phyloP scores from a whole-genome alignment of 2,113 vertebrate genomes.

The Cacatua alba region DNA sequence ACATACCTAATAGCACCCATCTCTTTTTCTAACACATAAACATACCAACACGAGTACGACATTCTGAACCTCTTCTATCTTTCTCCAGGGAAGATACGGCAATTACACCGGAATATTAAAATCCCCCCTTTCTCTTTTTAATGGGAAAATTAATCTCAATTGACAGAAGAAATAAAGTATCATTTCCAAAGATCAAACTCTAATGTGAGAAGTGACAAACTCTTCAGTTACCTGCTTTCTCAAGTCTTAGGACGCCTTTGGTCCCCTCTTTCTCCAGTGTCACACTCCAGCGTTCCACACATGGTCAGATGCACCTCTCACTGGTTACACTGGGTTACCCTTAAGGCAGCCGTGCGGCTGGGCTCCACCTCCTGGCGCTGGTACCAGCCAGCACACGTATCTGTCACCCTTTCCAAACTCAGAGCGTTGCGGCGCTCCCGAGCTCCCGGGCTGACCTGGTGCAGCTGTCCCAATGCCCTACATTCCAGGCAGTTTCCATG shows the following conservation, averaged over 20 bases:
- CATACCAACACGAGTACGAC: neutral
- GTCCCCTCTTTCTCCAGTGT: neutral
- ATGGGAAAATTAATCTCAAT: neutral
- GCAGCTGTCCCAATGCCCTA: constrained; percentile 59
- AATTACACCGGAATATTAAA: neutral
- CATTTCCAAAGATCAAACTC: neutral
- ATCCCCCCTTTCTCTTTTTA: neutral
- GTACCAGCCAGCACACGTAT: neutral
- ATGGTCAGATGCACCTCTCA: neutral
- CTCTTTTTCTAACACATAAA: neutral
- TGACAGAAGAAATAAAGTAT: neutral
- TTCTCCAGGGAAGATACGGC: neutral
- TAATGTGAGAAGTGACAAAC: neutral
- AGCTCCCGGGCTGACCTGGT: neutral
- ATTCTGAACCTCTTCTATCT: neutral
- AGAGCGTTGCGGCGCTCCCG: neutral
- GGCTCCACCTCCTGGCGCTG: neutral
- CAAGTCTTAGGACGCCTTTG: neutral
- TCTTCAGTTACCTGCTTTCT: neutral
- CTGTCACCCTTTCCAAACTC: neutral
- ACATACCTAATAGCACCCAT: neutral
- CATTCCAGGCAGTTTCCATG: constrained; percentile 31
- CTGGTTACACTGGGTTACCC: neutral
- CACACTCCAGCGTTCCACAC: neutral
- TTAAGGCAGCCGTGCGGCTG: neutral